phyloP scores from a whole-genome alignment of 2,888 invertebrate species.

The Cheiracanthium punctorium region DNA sequence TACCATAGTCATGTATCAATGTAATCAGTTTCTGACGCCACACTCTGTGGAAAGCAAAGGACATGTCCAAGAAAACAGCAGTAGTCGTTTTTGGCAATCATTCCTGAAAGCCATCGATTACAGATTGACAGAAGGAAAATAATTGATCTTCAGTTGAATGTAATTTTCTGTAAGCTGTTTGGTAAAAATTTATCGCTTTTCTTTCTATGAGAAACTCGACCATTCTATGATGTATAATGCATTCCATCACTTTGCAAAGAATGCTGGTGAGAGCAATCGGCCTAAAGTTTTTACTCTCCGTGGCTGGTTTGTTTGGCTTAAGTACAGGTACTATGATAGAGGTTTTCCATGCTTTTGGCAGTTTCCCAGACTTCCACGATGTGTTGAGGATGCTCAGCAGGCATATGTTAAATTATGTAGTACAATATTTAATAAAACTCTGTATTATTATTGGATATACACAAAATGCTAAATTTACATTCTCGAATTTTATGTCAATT shows the following conservation, averaged over 20 bases:
- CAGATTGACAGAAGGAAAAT: not conserved
- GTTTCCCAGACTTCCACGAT: not conserved
- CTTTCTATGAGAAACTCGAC: not conserved
- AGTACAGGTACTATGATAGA: no score
- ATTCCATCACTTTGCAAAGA: not conserved
- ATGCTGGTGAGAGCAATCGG: slow-evolving; percentile 10
- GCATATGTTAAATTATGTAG: no score
- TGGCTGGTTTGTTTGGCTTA: not conserved
- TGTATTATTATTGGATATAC: no score
- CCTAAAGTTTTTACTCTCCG: slow-evolving; percentile 4
- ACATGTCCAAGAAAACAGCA: not conserved
- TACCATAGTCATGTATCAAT: not conserved
- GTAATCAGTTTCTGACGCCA: not conserved
- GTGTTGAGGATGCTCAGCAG: no score
- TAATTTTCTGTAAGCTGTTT: not conserved
- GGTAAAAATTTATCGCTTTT: not conserved
- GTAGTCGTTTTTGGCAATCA: not conserved
- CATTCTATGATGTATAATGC: not conserved
- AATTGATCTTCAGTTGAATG: not conserved
- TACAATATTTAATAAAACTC: no score
- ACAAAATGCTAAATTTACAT: no score
- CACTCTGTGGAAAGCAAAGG: not conserved
- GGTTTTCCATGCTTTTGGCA: not conserved
- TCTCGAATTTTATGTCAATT: no score
- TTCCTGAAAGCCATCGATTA: not conserved